Percentiles rank a stretch among this genome's conserved stretches.
These are phyloP conservation scores for Micromussa lordhowensis DNA, from an alignment of 92 coral and sea anemone species.

Conservation along the genomic window DNA sequence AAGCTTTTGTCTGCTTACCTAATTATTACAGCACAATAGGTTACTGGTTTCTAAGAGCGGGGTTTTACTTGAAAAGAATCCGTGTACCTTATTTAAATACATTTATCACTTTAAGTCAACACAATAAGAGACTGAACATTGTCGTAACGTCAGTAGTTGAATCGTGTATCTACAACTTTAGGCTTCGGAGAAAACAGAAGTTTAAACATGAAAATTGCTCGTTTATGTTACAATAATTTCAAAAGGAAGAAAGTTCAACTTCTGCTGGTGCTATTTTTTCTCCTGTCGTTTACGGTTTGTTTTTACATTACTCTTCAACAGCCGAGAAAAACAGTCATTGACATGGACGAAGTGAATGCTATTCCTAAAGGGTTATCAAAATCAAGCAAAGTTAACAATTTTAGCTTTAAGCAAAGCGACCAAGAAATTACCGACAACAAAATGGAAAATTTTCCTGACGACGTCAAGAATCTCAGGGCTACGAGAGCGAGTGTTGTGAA, in stretches of 20 bases:
- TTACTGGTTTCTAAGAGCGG: conserved; percentile 16
- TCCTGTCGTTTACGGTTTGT: conserved; percentile 2
- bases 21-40: neutral
- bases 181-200: neutral
- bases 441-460: neutral
- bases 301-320: conserved; percentile 12
- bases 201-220: conserved; percentile 4
- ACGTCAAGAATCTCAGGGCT: neutral
- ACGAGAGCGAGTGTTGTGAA: neutral
- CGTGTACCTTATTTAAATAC: neutral
- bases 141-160: neutral
- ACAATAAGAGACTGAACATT: neutral
- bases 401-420: neutral
- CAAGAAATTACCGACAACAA: neutral
- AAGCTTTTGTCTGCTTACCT: neutral
- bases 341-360: neutral
- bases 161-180: neutral
- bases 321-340: conserved; percentile 1
- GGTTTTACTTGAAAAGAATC: conserved; percentile 8
- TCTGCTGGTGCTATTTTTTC: conserved; percentile 10
- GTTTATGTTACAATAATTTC: conserved; percentile 24
- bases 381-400: neutral
- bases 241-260: conserved; percentile 23
- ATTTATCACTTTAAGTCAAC: neutral
- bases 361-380: neutral